Evolutionary conservation across 2,888 invertebrate species (phyloP), one percentile per base, ranked within the genome.

Genomic region (Conus canariensis): DNA sequence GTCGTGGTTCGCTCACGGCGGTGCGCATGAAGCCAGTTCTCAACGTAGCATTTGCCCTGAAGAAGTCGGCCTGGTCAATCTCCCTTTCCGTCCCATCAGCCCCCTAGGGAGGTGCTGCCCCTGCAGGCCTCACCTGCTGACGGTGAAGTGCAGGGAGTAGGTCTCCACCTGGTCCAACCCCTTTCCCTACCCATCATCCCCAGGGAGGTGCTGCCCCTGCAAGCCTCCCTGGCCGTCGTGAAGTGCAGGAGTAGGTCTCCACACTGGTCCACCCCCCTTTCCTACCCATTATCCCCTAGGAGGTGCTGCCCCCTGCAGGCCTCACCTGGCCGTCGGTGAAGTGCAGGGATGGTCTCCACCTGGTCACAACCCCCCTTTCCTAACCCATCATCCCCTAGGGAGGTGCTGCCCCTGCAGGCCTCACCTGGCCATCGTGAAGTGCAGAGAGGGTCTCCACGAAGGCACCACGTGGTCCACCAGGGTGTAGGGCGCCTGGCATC

Each of bases 281-380:
- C 45, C 45, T 4, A 45, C 45, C 45, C 45, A 45, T 45, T 3
- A 45, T 45, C 45, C 45, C 45, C 45, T 45, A 45, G 45, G 45
- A 45, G 45, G 45, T 45, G 45, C 45, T 45, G 45, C 45, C 45
- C 45, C 45, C 30, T 45, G 45, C 45, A 45, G 12, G 3, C 83
- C 96, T 90, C 92, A 97, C 96, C 96, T 96, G 96, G 88, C 97
- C 97, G 95, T 97, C 97, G 12, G 97, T 97, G 91, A 97, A 96
- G 90, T 97, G 96, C 56, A 97, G 94, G 77, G 97, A 96, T 93
- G 77, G 95, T 95, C 67, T 96, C 95, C 80, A 96, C 96, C 4
- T 45, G 45, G 45, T 4, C 45, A 45, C n/a, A n/a, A n/a, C 4
- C 45, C 45, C 45, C 45, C 45, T 45, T 45, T 45, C 45, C 45